phyloP scores from a whole-genome alignment of 2,797 vertebrate genomes.

The Melanotaenia nigrans region DNA sequence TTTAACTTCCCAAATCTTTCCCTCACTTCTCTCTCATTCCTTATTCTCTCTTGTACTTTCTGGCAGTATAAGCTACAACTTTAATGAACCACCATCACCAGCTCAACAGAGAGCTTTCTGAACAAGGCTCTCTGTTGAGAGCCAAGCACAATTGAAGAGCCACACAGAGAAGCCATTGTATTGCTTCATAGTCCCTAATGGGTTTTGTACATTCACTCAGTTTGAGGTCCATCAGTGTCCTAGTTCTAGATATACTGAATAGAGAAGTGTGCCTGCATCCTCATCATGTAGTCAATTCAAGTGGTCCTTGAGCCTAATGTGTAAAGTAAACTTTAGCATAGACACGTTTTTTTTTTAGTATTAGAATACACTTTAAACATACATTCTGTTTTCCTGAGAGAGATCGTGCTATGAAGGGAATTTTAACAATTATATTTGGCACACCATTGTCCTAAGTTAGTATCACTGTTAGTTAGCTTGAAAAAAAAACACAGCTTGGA shows the following conservation, averaged over 20 bases:
- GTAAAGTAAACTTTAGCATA: constrained; percentile 6
- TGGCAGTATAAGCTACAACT: constrained; percentile 40
- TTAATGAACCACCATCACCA: constrained; percentile 63
- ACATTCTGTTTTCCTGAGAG: not conserved
- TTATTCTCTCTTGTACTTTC: constrained; percentile 39
- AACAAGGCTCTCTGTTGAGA: constrained; percentile 70
- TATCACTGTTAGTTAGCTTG: not conserved
- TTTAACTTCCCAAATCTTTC: not conserved
- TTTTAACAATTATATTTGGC: constrained; percentile 9
- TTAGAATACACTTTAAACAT: not conserved
- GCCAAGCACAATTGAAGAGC: constrained; percentile 49
- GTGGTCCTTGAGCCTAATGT: constrained; percentile 6
- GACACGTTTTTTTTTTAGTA: not conserved
- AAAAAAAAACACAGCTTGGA: constrained; percentile 3
- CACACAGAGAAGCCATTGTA: constrained; percentile 69
- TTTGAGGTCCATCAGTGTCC: constrained; percentile 55
- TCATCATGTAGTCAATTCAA: constrained; percentile 21
- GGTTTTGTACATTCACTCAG: constrained; percentile 39
- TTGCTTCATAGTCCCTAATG: constrained; percentile 33
- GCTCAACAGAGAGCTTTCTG: constrained; percentile 26
- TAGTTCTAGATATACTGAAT: constrained; percentile 49
- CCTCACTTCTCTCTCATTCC: constrained; percentile 27
- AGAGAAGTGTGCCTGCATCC: constrained; percentile 24
- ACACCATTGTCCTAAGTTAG: constrained; percentile 2
- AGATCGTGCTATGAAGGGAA: not conserved